Percentiles rank a stretch among this genome's conserved stretches.
These are phyloP conservation scores for Ylistrum balloti DNA, from an alignment of 1,140 invertebrate genomes.

Conservation along the genomic window DNA sequence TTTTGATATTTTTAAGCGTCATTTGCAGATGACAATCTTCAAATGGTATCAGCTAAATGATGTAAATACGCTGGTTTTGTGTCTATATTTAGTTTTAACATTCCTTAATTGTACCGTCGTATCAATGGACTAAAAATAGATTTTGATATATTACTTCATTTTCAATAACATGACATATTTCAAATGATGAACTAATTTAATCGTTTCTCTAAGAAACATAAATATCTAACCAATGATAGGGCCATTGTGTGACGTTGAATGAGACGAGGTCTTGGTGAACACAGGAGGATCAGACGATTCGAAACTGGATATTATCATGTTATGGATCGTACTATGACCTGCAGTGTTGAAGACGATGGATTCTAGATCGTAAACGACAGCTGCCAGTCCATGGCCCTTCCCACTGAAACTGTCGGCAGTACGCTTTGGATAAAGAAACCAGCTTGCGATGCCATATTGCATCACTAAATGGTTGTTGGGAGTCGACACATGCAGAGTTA, in stretches of 20 bases:
- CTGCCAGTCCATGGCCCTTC: not conserved
- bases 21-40: too few species aligned
- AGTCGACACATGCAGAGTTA: not conserved
- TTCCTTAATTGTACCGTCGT: too few species aligned
- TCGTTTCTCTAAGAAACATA: too few species aligned
- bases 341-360: not conserved
- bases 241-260: not conserved
- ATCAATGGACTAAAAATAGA: too few species aligned
- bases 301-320: constrained; percentile 43
- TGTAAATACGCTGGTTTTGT: too few species aligned
- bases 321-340: not conserved
- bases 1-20: too few species aligned
- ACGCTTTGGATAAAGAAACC: not conserved
- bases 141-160: too few species aligned
- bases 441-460: constrained; percentile 42
- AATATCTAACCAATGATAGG: not conserved
- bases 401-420: not conserved
- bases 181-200: too few species aligned
- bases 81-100: too few species aligned
- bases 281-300: constrained; percentile 42
- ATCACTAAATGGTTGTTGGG: not conserved
- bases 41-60: too few species aligned
- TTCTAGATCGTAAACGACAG: not conserved
- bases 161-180: too few species aligned
- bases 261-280: constrained; percentile 4